Evolutionary conservation across 2,888 invertebrate species (phyloP).

Genomic region (Sycophila texana): DNA sequence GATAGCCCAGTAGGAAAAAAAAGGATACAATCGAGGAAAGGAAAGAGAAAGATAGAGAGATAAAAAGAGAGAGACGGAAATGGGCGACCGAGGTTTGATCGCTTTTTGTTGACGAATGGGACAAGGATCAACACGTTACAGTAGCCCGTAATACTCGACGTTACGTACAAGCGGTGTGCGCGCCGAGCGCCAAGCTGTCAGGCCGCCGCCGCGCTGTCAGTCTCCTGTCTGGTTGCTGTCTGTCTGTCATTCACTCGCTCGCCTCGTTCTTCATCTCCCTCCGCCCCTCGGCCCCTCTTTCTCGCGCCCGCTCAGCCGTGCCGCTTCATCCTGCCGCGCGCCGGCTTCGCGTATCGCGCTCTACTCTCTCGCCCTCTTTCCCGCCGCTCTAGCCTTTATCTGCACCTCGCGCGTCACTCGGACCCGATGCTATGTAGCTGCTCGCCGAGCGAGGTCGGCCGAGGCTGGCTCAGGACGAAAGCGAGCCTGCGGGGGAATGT

Average conservation of each 20-base stretch:
- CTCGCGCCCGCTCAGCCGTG: constrained; percentile 3
- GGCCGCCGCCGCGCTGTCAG: constrained; percentile 78
- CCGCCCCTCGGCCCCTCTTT: constrained; percentile 58
- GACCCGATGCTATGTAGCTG: background rate
- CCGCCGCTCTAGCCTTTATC: constrained; percentile 32
- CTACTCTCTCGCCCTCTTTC: constrained; percentile 2
- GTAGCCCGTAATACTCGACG: constrained; percentile 76
- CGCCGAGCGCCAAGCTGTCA: constrained; percentile 73
- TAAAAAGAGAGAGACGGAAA: background rate
- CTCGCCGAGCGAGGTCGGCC: constrained; percentile 23
- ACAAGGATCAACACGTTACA: constrained; percentile 73
- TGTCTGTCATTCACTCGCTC: constrained; percentile 63
- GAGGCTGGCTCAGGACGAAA: constrained; percentile 22
- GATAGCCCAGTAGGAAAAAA: background rate
- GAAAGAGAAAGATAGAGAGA: background rate
- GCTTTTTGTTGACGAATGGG: constrained; percentile 70
- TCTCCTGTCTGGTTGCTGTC: constrained; percentile 78
- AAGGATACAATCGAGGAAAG: background rate
- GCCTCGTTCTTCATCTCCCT: constrained; percentile 62
- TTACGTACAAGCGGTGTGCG: constrained; percentile 69
- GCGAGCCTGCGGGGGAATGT: constrained; percentile 17
- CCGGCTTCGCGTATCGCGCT: background rate
- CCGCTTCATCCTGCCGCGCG: constrained; percentile 1
- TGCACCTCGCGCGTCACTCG: constrained; percentile 24
- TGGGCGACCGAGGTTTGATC: constrained; percentile 59